Evolutionary conservation across 2,113 vertebrate species (phyloP).

Genomic region (Prietella phreatophila): DNA sequence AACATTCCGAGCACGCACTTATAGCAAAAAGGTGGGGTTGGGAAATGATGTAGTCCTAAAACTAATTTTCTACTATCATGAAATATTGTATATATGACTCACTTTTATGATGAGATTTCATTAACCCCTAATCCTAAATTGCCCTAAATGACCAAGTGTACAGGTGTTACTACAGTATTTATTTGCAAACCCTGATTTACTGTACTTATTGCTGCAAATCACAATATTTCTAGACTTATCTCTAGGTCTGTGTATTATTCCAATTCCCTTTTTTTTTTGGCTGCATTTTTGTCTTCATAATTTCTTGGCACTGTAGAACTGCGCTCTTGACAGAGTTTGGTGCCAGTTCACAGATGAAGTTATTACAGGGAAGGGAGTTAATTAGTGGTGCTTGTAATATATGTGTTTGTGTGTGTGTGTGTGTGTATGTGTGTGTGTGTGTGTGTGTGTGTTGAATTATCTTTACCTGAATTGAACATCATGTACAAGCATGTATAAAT

Average conservation of each 20-base stretch:
- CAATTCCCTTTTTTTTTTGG: background rate
- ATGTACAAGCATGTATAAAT: background rate
- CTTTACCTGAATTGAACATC: background rate
- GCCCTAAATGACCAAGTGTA: background rate
- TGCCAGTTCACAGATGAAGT: constrained; percentile 33
- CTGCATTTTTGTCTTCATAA: constrained; percentile 1
- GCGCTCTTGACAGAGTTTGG: background rate
- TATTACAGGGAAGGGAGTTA: constrained; percentile 5
- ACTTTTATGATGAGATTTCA: background rate
- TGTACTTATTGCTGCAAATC: background rate
- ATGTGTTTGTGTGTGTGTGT: constrained; percentile 2
- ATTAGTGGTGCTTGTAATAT: background rate
- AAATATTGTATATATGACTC: background rate
- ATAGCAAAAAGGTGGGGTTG: background rate
- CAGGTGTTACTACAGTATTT: background rate
- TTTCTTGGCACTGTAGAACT: background rate
- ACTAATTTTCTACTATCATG: background rate
- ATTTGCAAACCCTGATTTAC: background rate
- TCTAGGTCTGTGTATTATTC: background rate
- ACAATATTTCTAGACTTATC: background rate
- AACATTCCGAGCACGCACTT: background rate
- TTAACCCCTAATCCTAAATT: background rate
- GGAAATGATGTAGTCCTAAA: background rate
- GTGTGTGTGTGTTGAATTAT: no score
- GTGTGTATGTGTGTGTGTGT: constrained; percentile 10